phyloP scores from a whole-genome alignment of 2,113 vertebrate species.

The Anarhynchus alexandrinus region DNA sequence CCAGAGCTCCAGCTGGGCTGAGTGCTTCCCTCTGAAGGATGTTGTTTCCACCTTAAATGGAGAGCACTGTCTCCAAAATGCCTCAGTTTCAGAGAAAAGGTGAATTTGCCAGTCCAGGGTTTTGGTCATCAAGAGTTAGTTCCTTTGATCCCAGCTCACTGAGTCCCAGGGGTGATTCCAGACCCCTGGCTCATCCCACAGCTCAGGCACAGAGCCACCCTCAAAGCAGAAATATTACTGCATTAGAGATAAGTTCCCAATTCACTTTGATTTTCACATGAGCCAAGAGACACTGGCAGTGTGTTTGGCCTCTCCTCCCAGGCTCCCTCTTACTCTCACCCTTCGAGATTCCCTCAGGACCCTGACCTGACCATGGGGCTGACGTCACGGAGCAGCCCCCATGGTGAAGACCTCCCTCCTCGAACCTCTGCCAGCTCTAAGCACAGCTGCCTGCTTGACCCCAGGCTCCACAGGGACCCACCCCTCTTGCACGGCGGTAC shows the following conservation, averaged over 20 bases:
- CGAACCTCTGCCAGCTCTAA: neutral
- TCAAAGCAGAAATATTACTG: neutral
- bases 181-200: neutral
- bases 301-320: neutral
- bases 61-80: neutral
- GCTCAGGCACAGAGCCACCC: neutral
- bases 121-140: neutral
- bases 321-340: neutral
- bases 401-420: neutral
- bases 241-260: neutral
- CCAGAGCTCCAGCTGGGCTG: neutral
- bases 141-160: neutral
- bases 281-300: neutral
- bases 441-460: neutral
- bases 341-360: neutral
- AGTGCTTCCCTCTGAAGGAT: neutral
- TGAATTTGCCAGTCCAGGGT: neutral
- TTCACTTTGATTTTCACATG: neutral
- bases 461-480: neutral
- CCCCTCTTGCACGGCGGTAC: neutral
- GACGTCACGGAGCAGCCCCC: neutral
- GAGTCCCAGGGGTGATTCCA: neutral
- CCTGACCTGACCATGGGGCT: neutral
- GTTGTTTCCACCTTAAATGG: neutral
- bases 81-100: neutral